Base-by-base conservation (phyloP, 2,888 invertebrate species). In the Oligia strigilis region DNA sequence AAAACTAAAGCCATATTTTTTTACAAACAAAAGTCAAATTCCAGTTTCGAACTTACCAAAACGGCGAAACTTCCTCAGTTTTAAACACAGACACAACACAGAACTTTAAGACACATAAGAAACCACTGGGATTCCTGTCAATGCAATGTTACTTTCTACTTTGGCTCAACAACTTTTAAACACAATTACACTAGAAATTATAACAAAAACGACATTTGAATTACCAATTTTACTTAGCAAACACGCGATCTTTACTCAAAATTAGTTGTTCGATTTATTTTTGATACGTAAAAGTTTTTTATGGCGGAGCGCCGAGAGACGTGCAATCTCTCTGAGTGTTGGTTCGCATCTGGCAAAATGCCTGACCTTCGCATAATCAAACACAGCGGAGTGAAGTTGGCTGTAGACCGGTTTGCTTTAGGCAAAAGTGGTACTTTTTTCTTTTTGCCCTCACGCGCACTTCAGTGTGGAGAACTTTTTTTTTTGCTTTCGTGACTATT, bases 311-410 rank as follows among this genome's bases (percentile, higher is more conserved):
- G 81, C 80, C n/a, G 82, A 58, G 80, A 84, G 82, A 86, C 95
- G 93, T 90, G 92, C 92, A 88, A 72, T 71, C 92, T 19, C 84
- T 65, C 36, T 87, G 77, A 75, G 60, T 77, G 90, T 83, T 89
- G 84, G 87, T 84, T 86, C 89, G 93, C 93, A 93, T 94, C 94
- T 95, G 94, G 92, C 89, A 89, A 87, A 87, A 84, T 78, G 80
- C 78, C 92, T 96, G 96, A 96, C 96, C 96, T 96, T 96, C 96
- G 82, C 85, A 87, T 92, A 94, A 94, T 94, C 92, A 94, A 94
- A 93, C 92, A 93, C 92, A 92, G 90, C 90, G 87, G 91, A 91
- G 93, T 94, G 95, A 96, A 96, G 96, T 96, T 96, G 89, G 95
- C 84, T 85, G 79, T 77, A 83, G 93, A 96, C 96, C 95, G 96